Conservation (phyloP, 2,888 invertebrate species). For the Eudemis profundana region DNA sequence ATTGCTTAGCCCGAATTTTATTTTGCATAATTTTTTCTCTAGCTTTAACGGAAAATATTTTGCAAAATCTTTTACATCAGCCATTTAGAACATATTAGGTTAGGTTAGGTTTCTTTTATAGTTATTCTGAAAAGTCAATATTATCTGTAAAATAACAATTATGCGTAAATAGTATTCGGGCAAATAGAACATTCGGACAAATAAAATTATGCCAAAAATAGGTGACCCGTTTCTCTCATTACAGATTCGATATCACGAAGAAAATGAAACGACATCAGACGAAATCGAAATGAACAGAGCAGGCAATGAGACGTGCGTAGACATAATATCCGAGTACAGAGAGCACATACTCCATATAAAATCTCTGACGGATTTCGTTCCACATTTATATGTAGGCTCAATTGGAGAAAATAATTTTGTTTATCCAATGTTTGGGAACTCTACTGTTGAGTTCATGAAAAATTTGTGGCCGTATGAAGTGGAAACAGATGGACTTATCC, state of each 20-base stretch:
- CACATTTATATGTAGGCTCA: constrained; percentile 60
- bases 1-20: too few species aligned
- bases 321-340: constrained; percentile 52
- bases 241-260: constrained; percentile 57
- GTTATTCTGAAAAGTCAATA: too few species aligned
- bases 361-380: constrained; percentile 16
- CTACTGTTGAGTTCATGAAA: constrained; percentile 57
- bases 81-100: too few species aligned
- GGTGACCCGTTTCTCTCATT: constrained; percentile 47
- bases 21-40: too few species aligned
- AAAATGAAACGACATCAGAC: constrained; percentile 39
- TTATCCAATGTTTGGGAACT: constrained; percentile 66
- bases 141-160: too few species aligned
- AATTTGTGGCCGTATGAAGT: constrained; percentile 61
- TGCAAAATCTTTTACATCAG: too few species aligned
- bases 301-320: constrained; percentile 47
- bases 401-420: constrained; percentile 57
- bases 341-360: constrained; percentile 56
- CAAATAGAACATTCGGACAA: too few species aligned
- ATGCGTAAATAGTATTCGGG: too few species aligned
- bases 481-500: constrained; percentile 72
- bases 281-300: constrained; percentile 45
- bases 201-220: too few species aligned
- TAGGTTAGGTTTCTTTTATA: too few species aligned
- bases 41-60: too few species aligned